phyloP scores from a whole-genome alignment of 2,888 invertebrate species.

The Patella pellucida region DNA sequence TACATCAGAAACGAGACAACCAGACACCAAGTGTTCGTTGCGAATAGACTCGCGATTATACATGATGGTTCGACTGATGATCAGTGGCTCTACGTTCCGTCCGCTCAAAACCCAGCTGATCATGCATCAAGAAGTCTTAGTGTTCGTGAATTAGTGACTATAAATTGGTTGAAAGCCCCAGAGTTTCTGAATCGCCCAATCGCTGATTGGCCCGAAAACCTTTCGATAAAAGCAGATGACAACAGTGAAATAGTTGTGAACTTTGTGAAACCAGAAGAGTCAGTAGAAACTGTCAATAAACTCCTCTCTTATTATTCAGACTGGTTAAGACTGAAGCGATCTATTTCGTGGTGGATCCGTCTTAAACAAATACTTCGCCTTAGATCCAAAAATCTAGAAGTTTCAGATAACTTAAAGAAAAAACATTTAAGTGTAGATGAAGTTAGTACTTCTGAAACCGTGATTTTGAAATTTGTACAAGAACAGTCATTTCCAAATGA shows the following conservation, averaged over 20 bases:
- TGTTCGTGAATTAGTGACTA: neutral
- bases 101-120: conserved; percentile 3
- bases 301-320: neutral
- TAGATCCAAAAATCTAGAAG: too few relatives aligned
- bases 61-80: conserved; percentile 3
- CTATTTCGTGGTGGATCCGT: neutral
- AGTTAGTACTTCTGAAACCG: neutral
- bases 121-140: neutral
- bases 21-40: conserved; percentile 14
- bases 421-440: too few relatives aligned
- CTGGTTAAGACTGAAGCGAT: neutral
- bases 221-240: neutral
- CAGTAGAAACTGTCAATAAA: neutral
- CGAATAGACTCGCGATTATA: conserved; percentile 12
- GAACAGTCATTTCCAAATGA: neutral
- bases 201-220: neutral
- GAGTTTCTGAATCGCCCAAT: neutral
- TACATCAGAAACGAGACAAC: conserved; percentile 14
- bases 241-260: neutral
- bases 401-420: too few relatives aligned
- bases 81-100: neutral
- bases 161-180: neutral
- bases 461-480: conserved; percentile 8
- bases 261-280: neutral
- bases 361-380: neutral